Base-by-base conservation (phyloP, 2,113 vertebrate species). In the Recurvirostra avosetta region DNA sequence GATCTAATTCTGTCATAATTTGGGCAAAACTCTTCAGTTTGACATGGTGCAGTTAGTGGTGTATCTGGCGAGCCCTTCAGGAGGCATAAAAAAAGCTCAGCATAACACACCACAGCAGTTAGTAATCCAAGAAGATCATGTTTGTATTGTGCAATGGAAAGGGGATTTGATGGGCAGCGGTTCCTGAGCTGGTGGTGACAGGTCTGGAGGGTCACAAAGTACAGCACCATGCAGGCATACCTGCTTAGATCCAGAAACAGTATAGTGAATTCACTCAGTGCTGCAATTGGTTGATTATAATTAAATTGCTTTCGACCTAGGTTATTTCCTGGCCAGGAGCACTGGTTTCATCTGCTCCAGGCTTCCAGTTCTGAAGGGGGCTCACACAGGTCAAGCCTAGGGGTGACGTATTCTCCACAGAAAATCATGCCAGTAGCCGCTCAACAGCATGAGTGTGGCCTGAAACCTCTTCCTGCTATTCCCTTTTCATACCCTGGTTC, bases 371-470 rank as follows among this genome's bases (percentile, higher is more conserved):
- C 40, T 41, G 15, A 40, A 49, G 15, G 12, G 11, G 6, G 2
- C 4, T 80, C 1, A 1, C n/a, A 49, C 5, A 68, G 68, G 8
- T 22, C 0, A 1, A 74, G 16, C 14, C 8, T 32, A 5, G 34
- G 25, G 74, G 34, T 55, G 26, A 41, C 3, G 4, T 67, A 20
- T 41, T 68, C 17, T 47, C 53, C 12, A 36, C 25, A 36, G 66
- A 23, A 50, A 50, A 50, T 50, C 49, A 13, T 25, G 14, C 16
- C 21, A 6, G 38, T 67, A 59, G 38, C 62, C 32, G 50, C 36
- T 68, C 19, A 56, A 20, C 9, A 36, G 30, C 26, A 29, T 40
- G 11, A 61, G 18, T 16, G 16, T 63, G n/a, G 30, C 50, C 49
- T 65, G 56, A 68, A 74, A 56, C 34, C 15, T 32, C 29, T 58